These are phyloP conservation scores for Coleophora flavipennella DNA, from an alignment of 2,888 invertebrate species.

Conservation along the genomic window DNA sequence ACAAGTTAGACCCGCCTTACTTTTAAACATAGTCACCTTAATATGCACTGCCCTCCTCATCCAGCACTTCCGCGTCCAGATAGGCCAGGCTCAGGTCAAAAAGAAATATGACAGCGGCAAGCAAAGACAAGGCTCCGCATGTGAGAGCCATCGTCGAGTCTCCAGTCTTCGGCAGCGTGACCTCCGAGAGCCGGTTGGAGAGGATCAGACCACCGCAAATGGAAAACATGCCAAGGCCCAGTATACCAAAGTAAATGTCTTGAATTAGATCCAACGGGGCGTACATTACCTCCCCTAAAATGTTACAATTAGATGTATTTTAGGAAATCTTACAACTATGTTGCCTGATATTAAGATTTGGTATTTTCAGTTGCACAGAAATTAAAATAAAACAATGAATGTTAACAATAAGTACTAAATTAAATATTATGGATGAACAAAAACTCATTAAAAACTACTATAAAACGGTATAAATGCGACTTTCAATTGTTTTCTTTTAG, in stretches of 20 bases:
- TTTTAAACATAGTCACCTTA: constrained; percentile 19
- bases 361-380: no score
- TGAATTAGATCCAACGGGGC: constrained; percentile 61
- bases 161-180: constrained; percentile 42
- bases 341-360: no score
- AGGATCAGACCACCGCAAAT: constrained; percentile 46
- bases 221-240: constrained; percentile 46
- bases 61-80: constrained; percentile 59
- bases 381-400: no score
- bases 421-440: no score
- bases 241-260: constrained; percentile 57
- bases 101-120: constrained; percentile 47
- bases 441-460: no score
- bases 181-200: constrained; percentile 29
- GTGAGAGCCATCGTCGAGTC: constrained; percentile 37
- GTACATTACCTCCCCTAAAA: constrained; percentile 61
- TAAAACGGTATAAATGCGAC: constrained; percentile 10
- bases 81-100: constrained; percentile 57
- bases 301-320: constrained; percentile 16
- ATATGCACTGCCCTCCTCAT: constrained; percentile 50
- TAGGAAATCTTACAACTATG: no score
- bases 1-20: not conserved
- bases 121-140: constrained; percentile 35
- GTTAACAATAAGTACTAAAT: no score
- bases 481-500: not conserved